These are phyloP conservation scores for Amazona vittata DNA, from an alignment of 2,113 vertebrate genomes.

Conservation along the genomic window DNA sequence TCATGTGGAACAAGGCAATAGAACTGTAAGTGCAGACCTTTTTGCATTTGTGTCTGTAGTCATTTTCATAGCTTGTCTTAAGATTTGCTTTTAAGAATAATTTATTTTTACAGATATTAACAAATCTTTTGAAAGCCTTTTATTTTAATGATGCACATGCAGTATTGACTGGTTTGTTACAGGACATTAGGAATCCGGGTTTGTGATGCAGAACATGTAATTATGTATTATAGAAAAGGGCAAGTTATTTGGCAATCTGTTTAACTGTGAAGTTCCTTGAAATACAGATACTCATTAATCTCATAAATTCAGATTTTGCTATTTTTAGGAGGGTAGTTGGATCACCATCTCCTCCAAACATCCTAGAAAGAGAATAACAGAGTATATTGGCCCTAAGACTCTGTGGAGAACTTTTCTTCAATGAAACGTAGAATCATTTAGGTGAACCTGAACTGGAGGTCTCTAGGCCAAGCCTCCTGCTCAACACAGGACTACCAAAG, in stretches of 20 bases:
- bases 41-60: neutral
- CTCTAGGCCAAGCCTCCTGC: neutral
- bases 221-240: neutral
- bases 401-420: neutral
- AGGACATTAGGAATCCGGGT: neutral
- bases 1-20: slow-evolving; percentile 99
- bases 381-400: neutral
- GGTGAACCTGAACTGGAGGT: neutral
- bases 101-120: neutral
- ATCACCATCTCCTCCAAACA: neutral
- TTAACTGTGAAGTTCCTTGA: neutral
- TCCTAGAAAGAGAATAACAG: neutral
- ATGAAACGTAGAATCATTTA: neutral
- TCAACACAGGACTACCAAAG: neutral
- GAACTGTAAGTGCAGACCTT: slow-evolving; percentile 89
- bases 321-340: neutral
- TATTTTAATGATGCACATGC: neutral
- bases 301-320: neutral
- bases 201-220: neutral
- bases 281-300: neutral
- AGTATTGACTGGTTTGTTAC: neutral
- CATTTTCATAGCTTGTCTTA: neutral
- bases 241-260: neutral
- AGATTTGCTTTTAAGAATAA: neutral
- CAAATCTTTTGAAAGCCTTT: neutral